These are phyloP conservation scores for Prorops nasuta DNA, from an alignment of 1,140 invertebrate genomes.

Conservation along the genomic window DNA sequence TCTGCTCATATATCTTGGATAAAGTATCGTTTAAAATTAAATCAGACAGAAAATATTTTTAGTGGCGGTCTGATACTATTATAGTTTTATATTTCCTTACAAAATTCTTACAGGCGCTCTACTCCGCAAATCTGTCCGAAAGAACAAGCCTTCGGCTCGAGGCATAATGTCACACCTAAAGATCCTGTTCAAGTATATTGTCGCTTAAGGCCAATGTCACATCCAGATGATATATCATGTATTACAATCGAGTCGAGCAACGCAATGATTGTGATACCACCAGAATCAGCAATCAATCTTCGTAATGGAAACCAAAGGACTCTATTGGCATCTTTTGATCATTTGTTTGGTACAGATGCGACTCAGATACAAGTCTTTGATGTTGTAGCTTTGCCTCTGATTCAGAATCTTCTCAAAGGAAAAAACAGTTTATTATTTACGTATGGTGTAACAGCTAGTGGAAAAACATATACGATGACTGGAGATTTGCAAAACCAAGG, in stretches of 20 bases:
- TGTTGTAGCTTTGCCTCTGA: slow-evolving; percentile 77
- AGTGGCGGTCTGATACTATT: no score
- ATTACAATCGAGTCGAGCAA: slow-evolving; percentile 72
- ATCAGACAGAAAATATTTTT: no score
- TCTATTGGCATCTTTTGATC: slow-evolving; percentile 74
- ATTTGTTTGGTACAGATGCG: slow-evolving; percentile 78
- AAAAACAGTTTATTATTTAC: slow-evolving; percentile 91
- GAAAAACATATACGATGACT: slow-evolving; percentile 94
- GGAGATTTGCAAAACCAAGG: slow-evolving; percentile 76
- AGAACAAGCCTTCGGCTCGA: slow-evolving; percentile 27
- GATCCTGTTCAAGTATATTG: slow-evolving; percentile 85
- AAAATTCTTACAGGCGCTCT: neutral
- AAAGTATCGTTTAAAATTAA: slow-evolving; percentile 13
- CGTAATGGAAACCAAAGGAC: slow-evolving; percentile 66
- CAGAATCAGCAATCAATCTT: slow-evolving; percentile 62
- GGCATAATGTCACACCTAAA: slow-evolving; percentile 29
- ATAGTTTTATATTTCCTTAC: slow-evolving; percentile 4
- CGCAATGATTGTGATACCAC: slow-evolving; percentile 66
- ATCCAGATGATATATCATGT: slow-evolving; percentile 65
- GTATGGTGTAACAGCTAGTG: slow-evolving; percentile 94
- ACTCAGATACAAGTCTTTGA: slow-evolving; percentile 85
- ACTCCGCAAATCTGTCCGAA: no score
- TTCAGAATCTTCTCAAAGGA: slow-evolving; percentile 75
- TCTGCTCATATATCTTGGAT: slow-evolving; percentile 6
- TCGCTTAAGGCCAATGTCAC: slow-evolving; percentile 72